Evolutionary conservation across 2,797 vertebrate genomes (phyloP), one percentile per base, ranked within the genome.

Genomic region (Enteromius anoplus): DNA sequence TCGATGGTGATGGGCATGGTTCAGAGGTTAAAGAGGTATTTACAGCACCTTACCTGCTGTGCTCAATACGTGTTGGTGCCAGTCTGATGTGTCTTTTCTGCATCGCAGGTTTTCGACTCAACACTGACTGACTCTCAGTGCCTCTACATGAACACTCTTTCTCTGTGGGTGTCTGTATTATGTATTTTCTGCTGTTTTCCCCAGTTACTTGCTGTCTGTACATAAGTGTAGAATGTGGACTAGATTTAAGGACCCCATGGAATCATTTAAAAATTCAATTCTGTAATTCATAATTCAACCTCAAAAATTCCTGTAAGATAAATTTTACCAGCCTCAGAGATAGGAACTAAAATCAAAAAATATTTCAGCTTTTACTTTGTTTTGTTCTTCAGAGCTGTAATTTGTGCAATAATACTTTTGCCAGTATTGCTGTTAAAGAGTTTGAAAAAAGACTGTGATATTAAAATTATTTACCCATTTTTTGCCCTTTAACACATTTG

Each of bases 21-120:
- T 81, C 96, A 96, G 92, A 96, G 97, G 92, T 94, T 99, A 89
- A 96, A 98, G 93, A 98, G 97, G 98, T 99, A 91, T 45, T 29
- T 37, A 32, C 66, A 58, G 10, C 49, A 70, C 37, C n/a, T 49
- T 14, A 19, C 40, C 40, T 15, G 32, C 29, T 3, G 5, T 34
- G 72, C 17, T 23, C 40, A 32, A 21, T 37, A 47, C 2, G 4
- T 23, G 47, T 29, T 19, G 19, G 12, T 21, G 49, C 32, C 5
- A 23, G 26, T 47, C 55, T 49, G 49, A 58, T 37, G 5, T 40
- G 26, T 76, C 5, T 85, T 62, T 58, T 85, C 19, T 86, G 4
- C 80, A 40, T 17, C 17, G 9, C 85, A 88, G 87, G 78, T 88
- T 88, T 88, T 70, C 83, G 4, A 60, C 78, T 19, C 68, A 49